Base-by-base conservation (phyloP, 2,797 vertebrate species). In the Ataeniobius toweri region DNA sequence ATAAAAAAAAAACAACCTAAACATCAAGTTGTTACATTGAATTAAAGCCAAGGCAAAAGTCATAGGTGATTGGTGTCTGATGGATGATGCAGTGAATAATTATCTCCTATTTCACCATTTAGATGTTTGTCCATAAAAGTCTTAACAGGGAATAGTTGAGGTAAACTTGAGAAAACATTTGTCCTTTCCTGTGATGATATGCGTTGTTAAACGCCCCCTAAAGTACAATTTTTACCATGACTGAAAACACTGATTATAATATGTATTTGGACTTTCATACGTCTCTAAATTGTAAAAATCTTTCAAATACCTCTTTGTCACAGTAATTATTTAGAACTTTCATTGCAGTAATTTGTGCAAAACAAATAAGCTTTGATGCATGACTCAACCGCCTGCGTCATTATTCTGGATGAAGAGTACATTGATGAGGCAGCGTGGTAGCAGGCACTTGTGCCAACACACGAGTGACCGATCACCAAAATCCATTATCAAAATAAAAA, bases 381-480 rank as follows among this genome's bases (percentile, higher is more conserved):
- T 31, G 41, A 58, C 55, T 50, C 36, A 26, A 58, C 56, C 3
- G 1, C 56, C 36, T 31, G n/a, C 16, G 48, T 71, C 3, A 12
- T 76, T 74, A 69, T 70, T 81, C 48, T 80, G 48, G 65, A 75
- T 78, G 70, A 46, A 58, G 63, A 74, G 26, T 73, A 67, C 6
- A 1, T 28, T 28, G 77, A 76, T 67, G 80, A 82, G 74, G 73
- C 77, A 79, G 65, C 67, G 13, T 51, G 50, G 71, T 51, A 79
- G 67, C 36, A 76, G 65, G 75, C 79, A 84, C 79, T 75, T 78
- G 2, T 0, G 36, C 74, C 75, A 61, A 63, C 80, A 80, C 67
- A 67, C 50, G 75, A 53, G 61, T 36, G 61, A 76, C 1, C 77
- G 31, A 20, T 68, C 76, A 18, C 48, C 76, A 83, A 72, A 80